Conservation (phyloP, 2,113 vertebrate species). For the Sylvia atricapilla region DNA sequence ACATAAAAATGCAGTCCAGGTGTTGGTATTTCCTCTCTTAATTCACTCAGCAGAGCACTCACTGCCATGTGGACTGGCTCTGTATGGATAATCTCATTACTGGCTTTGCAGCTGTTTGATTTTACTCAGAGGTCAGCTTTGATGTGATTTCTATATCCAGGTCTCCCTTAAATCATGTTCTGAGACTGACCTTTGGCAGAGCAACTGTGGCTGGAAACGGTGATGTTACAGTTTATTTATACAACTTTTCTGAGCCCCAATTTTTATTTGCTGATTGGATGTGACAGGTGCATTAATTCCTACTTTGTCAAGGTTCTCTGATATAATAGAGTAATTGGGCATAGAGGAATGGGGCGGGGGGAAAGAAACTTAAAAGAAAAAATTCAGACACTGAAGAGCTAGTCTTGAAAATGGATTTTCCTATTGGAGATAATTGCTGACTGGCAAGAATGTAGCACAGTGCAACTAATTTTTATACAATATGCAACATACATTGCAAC, state of each 20-base stretch:
- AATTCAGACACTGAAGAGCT: neutral
- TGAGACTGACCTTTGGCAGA: slow-evolving; percentile 60
- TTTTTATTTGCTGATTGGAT: slow-evolving; percentile 38
- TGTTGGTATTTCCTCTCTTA: neutral
- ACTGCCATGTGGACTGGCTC: neutral
- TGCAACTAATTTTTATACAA: neutral
- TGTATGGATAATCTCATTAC: neutral
- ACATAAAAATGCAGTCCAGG: neutral
- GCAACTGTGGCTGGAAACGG: slow-evolving; percentile 1
- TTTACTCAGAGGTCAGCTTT: neutral
- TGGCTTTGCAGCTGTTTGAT: slow-evolving; percentile 13
- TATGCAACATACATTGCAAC: neutral
- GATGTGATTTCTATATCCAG: slow-evolving; percentile 49
- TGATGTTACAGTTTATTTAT: slow-evolving; percentile 26
- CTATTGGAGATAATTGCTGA: neutral
- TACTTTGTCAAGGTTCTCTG: neutral
- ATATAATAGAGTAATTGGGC: neutral
- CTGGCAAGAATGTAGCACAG: neutral
- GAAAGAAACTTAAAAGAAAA: neutral
- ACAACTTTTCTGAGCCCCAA: slow-evolving; percentile 29
- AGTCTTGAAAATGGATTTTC: neutral
- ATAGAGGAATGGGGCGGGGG: neutral
- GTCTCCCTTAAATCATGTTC: slow-evolving; percentile 48
- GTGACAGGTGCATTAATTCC: slow-evolving; percentile 46
- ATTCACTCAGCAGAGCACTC: neutral